These are phyloP conservation scores for Caenorhabditis imperialis DNA, from an alignment of 2,888 invertebrate species.

Conservation along the genomic window DNA sequence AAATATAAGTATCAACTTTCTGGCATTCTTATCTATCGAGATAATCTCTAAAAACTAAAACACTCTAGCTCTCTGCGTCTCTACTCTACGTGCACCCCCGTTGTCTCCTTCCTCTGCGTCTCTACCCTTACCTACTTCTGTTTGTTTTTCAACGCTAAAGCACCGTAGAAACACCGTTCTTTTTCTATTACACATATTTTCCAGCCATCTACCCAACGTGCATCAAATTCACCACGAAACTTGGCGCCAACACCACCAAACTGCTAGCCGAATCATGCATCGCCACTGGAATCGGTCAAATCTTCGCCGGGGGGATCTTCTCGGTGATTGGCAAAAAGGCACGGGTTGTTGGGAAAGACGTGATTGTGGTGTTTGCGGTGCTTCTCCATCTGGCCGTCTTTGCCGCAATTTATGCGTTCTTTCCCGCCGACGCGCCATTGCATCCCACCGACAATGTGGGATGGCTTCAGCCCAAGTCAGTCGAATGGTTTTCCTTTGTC, in stretches of 20 bases:
- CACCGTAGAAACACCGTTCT: too few species aligned
- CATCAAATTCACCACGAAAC: slow-evolving; percentile 45
- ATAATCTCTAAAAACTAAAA: too few species aligned
- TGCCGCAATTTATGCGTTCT: slow-evolving; percentile 28
- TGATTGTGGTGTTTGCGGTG: slow-evolving; percentile 28
- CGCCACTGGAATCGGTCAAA: slow-evolving; percentile 51
- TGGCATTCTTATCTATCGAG: too few species aligned
- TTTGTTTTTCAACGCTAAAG: too few species aligned
- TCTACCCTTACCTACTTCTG: too few species aligned
- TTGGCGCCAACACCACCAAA: slow-evolving; percentile 45
- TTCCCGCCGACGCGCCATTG: slow-evolving; percentile 49
- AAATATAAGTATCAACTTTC: too few species aligned
- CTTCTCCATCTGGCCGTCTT: slow-evolving; percentile 28
- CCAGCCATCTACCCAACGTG: slow-evolving; percentile 49
- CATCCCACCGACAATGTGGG: slow-evolving; percentile 34
- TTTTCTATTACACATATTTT: background rate
- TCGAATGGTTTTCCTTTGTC: too few species aligned
- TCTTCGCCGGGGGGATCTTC: slow-evolving; percentile 37
- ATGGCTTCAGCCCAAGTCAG: slow-evolving; percentile 39
- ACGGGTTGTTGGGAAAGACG: slow-evolving; percentile 35
- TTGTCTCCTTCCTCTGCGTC: too few species aligned
- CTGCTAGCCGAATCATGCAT: slow-evolving; percentile 39
- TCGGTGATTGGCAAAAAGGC: slow-evolving; percentile 37
- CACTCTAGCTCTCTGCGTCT: too few species aligned
- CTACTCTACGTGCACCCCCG: too few species aligned